Conservation (phyloP, 2,113 vertebrate genomes). For the Protobothrops mucrosquamatus region DNA sequence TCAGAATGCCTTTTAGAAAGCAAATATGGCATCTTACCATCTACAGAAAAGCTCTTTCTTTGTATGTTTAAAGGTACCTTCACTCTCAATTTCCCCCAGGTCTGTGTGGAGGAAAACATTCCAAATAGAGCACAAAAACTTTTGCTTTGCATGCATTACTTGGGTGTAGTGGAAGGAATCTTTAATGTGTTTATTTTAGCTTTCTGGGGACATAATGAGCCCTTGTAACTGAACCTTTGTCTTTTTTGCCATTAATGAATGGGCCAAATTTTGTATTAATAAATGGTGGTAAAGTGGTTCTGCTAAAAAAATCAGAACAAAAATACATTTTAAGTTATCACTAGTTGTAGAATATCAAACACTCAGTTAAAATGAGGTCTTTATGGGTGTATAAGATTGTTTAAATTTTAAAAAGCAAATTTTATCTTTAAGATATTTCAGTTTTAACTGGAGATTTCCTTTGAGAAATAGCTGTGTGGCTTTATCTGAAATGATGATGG, state of each 20-base stretch:
- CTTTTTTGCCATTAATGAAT: slow-evolving; percentile 42
- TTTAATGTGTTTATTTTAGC: slow-evolving; percentile 46
- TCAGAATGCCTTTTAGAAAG: neutral
- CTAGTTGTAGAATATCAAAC: slow-evolving; percentile 58
- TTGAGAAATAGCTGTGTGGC: slow-evolving; percentile 63
- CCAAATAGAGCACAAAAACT: slow-evolving; percentile 47
- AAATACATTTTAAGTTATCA: slow-evolving; percentile 60
- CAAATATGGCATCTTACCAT: neutral
- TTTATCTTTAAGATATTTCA: slow-evolving; percentile 52
- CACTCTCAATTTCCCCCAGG: neutral
- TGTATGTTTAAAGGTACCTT: slow-evolving; percentile 2
- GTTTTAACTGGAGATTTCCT: slow-evolving; percentile 58
- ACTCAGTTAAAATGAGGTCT: slow-evolving; percentile 53
- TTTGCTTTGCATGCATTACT: slow-evolving; percentile 43
- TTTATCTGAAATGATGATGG: slow-evolving; percentile 76
- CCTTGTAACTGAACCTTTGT: slow-evolving; percentile 60
- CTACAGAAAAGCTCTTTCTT: neutral
- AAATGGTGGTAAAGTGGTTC: slow-evolving; percentile 51
- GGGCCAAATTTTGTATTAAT: slow-evolving; percentile 55
- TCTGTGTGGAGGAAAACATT: slow-evolving; percentile 20
- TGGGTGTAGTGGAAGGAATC: slow-evolving; percentile 48
- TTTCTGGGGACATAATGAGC: slow-evolving; percentile 50
- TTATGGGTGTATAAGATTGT: slow-evolving; percentile 59
- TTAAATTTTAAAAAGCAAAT: slow-evolving; percentile 61
- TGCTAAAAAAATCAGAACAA: slow-evolving; percentile 61